These are phyloP conservation scores for Eupithecia tripunctaria DNA, from an alignment of 2,888 invertebrate genomes.

Conservation along the genomic window DNA sequence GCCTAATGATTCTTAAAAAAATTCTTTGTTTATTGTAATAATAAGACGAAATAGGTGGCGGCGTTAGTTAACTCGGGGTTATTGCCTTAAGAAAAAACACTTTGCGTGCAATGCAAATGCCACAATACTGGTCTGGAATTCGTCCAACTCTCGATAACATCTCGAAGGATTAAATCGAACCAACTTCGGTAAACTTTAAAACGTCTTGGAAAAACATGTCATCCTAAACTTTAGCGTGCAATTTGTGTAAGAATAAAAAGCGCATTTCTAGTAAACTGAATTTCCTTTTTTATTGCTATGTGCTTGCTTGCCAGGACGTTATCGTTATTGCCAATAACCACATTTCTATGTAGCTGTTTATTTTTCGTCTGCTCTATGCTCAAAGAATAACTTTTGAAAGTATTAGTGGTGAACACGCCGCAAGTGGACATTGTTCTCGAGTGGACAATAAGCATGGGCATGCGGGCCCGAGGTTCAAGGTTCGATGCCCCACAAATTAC, in stretches of 20 bases:
- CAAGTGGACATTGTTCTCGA: conserved; percentile 63
- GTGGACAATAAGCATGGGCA: conserved; percentile 72
- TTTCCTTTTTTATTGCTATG: neutral
- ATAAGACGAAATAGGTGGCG: too few species aligned
- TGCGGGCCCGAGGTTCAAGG: conserved; percentile 69
- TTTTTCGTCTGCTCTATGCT: conserved; percentile 11
- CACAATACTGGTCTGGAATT: neutral
- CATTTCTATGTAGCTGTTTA: neutral
- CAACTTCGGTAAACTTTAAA: neutral
- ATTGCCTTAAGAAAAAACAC: neutral
- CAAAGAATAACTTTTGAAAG: conserved; percentile 22
- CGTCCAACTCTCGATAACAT: neutral
- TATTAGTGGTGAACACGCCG: conserved; percentile 50
- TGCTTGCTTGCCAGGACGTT: conserved; percentile 7
- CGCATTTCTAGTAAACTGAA: neutral
- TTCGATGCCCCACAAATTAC: conserved; percentile 73
- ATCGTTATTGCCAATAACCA: conserved; percentile 9
- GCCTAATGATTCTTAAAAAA: too few species aligned
- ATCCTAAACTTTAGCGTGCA: neutral
- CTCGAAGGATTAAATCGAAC: neutral
- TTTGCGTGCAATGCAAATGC: neutral
- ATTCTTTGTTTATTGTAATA: too few species aligned
- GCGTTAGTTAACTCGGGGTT: too few species aligned
- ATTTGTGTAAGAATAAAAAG: neutral
- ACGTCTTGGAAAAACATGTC: neutral